phyloP scores from a whole-genome alignment of 2,888 invertebrate species.

The Phaedon cochleariae region DNA sequence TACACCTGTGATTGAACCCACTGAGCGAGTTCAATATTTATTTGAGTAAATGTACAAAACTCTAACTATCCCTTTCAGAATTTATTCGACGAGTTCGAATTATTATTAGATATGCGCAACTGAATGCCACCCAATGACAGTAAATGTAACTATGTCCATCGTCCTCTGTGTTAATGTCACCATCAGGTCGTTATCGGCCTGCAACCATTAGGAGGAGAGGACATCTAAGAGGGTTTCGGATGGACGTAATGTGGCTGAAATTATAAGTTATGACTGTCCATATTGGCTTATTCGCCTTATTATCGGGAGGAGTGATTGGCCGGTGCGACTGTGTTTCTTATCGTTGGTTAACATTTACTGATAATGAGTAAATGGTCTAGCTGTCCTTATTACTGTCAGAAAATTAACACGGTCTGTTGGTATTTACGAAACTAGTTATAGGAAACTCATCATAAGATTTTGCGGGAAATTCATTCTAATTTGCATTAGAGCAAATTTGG shows the following conservation, averaged over 20 bases:
- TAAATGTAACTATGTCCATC: slow-evolving; percentile 32
- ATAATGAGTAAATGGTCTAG: too few species aligned
- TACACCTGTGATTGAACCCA: too few species aligned
- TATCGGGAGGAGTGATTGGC: not conserved
- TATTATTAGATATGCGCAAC: not conserved
- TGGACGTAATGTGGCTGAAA: slow-evolving; percentile 55
- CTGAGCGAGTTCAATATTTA: too few species aligned
- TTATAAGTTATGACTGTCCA: slow-evolving; percentile 58
- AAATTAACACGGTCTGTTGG: too few species aligned
- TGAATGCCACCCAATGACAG: slow-evolving; percentile 24
- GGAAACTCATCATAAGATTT: too few species aligned
- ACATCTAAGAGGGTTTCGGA: slow-evolving; percentile 51
- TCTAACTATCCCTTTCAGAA: too few species aligned
- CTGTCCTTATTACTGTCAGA: too few species aligned
- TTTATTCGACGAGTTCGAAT: too few species aligned
- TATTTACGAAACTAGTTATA: too few species aligned
- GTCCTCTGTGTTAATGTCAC: slow-evolving; percentile 41
- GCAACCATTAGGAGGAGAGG: slow-evolving; percentile 51
- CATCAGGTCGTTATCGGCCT: slow-evolving; percentile 44
- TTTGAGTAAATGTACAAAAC: too few species aligned
- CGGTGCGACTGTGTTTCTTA: not conserved
- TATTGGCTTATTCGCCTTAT: slow-evolving; percentile 52
- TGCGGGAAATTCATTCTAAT: too few species aligned
- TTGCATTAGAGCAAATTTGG: too few species aligned
- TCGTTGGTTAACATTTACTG: not conserved